These are phyloP conservation scores for Lasioglossum zephyrum DNA, from an alignment of 2,888 invertebrate genomes.

Conservation along the genomic window DNA sequence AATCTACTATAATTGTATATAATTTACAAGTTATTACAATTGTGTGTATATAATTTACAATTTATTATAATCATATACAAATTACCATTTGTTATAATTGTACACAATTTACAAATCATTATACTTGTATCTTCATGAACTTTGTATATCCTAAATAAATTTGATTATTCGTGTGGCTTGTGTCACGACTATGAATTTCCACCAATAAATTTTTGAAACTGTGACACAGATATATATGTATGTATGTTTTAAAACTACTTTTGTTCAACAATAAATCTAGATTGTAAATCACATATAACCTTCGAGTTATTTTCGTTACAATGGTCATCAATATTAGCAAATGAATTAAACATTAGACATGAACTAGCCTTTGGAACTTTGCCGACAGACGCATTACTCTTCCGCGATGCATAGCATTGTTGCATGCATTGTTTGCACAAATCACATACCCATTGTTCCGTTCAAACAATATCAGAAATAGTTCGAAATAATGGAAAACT, in stretches of 20 bases:
- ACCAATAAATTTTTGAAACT: background rate
- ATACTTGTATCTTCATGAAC: background rate
- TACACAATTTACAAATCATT: background rate
- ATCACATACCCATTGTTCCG: background rate
- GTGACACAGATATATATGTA: background rate
- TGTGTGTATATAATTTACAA: background rate
- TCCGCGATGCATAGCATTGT: background rate
- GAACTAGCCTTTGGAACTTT: slow-evolving; percentile 7
- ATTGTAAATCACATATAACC: slow-evolving; percentile 18
- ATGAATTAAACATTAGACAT: slow-evolving; percentile 16
- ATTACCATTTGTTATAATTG: background rate
- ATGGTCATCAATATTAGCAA: slow-evolving; percentile 21
- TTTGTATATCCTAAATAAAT: background rate
- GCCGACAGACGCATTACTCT: background rate
- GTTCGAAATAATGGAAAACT: background rate
- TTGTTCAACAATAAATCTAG: background rate
- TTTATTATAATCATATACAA: background rate
- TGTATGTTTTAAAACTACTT: too few relatives aligned
- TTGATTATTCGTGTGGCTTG: background rate
- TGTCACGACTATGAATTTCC: background rate
- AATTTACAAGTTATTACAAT: background rate
- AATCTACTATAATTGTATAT: background rate
- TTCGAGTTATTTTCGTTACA: slow-evolving; percentile 38
- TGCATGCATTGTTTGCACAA: background rate
- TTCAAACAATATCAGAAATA: background rate